phyloP scores from a whole-genome alignment of 2,888 invertebrate species.

The Polymixis lichenea region DNA sequence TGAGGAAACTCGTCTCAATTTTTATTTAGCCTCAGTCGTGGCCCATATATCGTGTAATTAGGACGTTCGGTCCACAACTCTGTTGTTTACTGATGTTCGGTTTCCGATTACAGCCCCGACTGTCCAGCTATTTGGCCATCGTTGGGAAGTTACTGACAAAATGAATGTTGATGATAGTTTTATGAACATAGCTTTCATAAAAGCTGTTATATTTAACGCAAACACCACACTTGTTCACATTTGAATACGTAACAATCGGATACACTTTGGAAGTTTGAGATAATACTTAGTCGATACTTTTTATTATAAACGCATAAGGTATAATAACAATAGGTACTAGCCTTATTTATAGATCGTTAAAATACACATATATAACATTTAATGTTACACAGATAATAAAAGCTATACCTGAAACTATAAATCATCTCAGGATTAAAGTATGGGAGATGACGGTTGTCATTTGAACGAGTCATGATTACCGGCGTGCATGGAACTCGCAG shows the following conservation, averaged over 20 bases:
- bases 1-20: conserved; percentile 87
- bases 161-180: conserved; percentile 34
- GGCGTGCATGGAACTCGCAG: conserved; percentile 61
- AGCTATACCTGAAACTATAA: conserved; percentile 40
- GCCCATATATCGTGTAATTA: conserved; percentile 85
- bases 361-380: conserved; percentile 4
- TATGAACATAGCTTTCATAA: conserved; percentile 3
- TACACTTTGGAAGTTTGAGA: neutral
- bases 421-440: conserved; percentile 44
- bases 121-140: conserved; percentile 34
- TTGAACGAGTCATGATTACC: conserved; percentile 44
- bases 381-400: conserved; percentile 6
- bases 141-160: conserved; percentile 14
- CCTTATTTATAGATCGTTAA: conserved; percentile 5
- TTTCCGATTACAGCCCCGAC: conserved; percentile 69
- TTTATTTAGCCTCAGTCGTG: conserved; percentile 86
- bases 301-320: neutral
- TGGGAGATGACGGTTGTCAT: conserved; percentile 47
- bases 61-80: conserved; percentile 71
- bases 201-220: conserved; percentile 17
- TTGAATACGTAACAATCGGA: neutral
- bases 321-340: neutral
- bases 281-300: conserved; percentile 8
- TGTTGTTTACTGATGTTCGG: conserved; percentile 67
- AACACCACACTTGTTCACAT: conserved; percentile 10